These are phyloP conservation scores for Spinus pinus DNA, from an alignment of 2,797 vertebrate genomes.

Conservation along the genomic window DNA sequence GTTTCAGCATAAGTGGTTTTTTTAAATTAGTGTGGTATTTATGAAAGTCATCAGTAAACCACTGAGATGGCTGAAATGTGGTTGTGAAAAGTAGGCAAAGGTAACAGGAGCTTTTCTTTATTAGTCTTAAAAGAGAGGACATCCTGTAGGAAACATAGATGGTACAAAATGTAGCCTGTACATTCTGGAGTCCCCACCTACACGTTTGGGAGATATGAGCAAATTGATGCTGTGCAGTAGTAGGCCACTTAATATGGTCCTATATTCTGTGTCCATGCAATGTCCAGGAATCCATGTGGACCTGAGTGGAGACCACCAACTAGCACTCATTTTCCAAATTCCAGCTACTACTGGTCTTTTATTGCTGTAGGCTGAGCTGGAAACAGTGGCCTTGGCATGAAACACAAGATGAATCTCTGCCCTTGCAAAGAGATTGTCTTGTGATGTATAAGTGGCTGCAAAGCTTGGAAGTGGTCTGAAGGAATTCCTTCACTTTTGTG, in stretches of 20 bases:
- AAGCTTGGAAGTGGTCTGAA: not conserved
- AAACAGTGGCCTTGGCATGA: not conserved
- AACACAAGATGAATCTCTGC: not conserved
- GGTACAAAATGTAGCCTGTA: not conserved
- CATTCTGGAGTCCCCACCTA: not conserved
- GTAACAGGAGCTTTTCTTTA: not conserved
- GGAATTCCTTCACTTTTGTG: not conserved
- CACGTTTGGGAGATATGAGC: not conserved
- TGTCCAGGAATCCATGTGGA: not conserved
- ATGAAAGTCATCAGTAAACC: not conserved
- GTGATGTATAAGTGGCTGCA: not conserved
- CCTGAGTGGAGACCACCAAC: not conserved
- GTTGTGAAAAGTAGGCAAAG: not conserved
- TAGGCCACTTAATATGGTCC: not conserved
- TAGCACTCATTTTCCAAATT: not conserved
- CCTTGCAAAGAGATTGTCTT: not conserved
- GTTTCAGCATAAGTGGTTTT: not conserved
- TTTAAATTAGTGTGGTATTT: not conserved
- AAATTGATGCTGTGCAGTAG: not conserved
- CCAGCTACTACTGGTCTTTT: not conserved
- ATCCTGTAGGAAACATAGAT: not conserved
- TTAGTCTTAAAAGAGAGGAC: not conserved
- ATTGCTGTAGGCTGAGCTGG: not conserved
- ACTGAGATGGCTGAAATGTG: not conserved
- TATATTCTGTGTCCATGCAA: fast-evolving